A percentile compares a stretch with the other conserved stretches of the same genome.
Conservation (phyloP, 2,888 invertebrate species). For the Chaetoderma sp. region DNA sequence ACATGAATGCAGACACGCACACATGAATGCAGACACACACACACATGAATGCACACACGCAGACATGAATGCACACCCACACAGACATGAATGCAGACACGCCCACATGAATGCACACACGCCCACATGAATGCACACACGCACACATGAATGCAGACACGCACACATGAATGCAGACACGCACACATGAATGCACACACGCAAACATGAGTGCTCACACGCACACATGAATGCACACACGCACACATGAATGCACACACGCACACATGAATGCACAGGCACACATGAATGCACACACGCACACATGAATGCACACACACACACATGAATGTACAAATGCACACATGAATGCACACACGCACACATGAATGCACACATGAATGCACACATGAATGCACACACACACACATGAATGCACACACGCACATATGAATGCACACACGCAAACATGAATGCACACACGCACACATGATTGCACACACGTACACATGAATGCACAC, state of each 20-base stretch:
- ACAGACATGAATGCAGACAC: no score
- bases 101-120: no score
- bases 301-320: conserved; percentile 12
- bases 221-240: conserved; percentile 16
- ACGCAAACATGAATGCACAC: neutral
- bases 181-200: conserved; percentile 7
- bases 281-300: conserved; percentile 26
- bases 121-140: conserved; percentile 13
- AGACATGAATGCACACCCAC: no score
- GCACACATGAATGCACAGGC: conserved; percentile 21
- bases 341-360: neutral
- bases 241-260: conserved; percentile 11
- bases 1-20: conserved; percentile 11
- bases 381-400: neutral
- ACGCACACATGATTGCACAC: neutral
- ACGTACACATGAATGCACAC: neutral
- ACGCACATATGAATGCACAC: neutral
- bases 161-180: conserved; percentile 6
- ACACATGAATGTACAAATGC: neutral
- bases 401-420: neutral
- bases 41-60: conserved; percentile 13
- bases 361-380: neutral
- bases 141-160: no score
- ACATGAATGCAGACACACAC: conserved; percentile 8
- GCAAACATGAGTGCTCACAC: no score